A percentile compares a stretch with the other conserved stretches of the same genome.
These are phyloP conservation scores for Macrotis lagotis DNA, from an alignment of 2,113 vertebrate species.

Conservation along the genomic window DNA sequence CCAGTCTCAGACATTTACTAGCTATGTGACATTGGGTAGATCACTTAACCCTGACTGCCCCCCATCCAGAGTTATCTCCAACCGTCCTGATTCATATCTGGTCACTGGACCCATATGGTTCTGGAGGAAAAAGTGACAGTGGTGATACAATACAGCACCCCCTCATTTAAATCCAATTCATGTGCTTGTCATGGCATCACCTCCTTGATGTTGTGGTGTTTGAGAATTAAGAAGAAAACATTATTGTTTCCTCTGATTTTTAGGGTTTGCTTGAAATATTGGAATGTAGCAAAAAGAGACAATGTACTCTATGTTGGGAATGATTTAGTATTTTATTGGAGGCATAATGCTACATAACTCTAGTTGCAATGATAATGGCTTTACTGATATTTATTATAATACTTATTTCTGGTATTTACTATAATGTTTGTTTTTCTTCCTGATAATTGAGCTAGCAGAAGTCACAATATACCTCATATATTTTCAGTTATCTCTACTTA, in stretches of 20 bases:
- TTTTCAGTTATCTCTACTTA: background rate
- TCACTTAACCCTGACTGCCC: too few relatives aligned
- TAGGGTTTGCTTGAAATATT: slow-evolving; percentile 17
- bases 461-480: background rate
- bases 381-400: background rate
- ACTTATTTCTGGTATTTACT: background rate
- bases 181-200: too few relatives aligned
- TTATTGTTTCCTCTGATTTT: background rate
- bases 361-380: background rate
- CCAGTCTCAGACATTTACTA: too few relatives aligned
- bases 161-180: too few relatives aligned
- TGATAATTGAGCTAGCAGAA: background rate
- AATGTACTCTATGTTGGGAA: background rate
- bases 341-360: background rate
- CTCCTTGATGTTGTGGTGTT: too few relatives aligned
- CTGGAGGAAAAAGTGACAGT: too few relatives aligned
- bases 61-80: too few relatives aligned
- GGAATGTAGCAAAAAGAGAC: slow-evolving; percentile 14
- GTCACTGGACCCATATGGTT: too few relatives aligned
- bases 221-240: too few relatives aligned
- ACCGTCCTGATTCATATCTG: too few relatives aligned
- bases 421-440: background rate
- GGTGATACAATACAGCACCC: too few relatives aligned
- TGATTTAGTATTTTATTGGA: background rate
- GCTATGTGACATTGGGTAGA: too few relatives aligned